Base-by-base conservation (phyloP, 2,113 vertebrate genomes). In the Rhynchomys soricoides region DNA sequence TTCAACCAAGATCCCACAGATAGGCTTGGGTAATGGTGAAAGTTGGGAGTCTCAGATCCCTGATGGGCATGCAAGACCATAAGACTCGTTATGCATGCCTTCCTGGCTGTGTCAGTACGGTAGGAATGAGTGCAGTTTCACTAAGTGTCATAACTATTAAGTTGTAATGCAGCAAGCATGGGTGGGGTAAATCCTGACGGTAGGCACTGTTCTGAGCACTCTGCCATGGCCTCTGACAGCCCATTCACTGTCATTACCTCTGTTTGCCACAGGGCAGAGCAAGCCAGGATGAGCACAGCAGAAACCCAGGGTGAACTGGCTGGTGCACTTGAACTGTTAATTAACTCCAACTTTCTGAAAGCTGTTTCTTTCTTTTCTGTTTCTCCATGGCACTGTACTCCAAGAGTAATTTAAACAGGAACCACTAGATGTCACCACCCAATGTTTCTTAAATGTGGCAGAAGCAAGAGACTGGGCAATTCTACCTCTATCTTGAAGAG, bases 401-500 rank as follows among this genome's bases (percentile, higher is more conserved):
- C 34, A 89, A 78, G 91, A 79, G 95, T 96, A 91, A 91, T 96
- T 97, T 86, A 89, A 92, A 21, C 74, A 57, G 22, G 17, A 29
- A 62, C 95, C 95, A 75, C 93, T 96, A 98, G 97, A 86, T 95
- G 96, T 96, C 97, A 83, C 83, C 89, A 92, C 45, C 7, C 4
- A 4, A 68, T 48, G 45, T 40, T 57, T 45, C 81, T 11, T 59
- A 75, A 78, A 77, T 74, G 37, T 73, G 43, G 16, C 40, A 48
- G 9, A 73, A 71, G 7, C 1, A 0, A 62, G 81, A 40, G 78
- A 57, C 17, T 26, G 7, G 34, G 3, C 81, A 74, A 77, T 34
- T 68, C 50, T 93, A 2, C 22, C 34, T 52, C 37, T 55, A 52
- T 26, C 3, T 48, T 68, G 52, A 77, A 96, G 89, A 75, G 74